Evolutionary conservation across 2,888 invertebrate species (phyloP).

Genomic region (Ophion slaviceki): DNA sequence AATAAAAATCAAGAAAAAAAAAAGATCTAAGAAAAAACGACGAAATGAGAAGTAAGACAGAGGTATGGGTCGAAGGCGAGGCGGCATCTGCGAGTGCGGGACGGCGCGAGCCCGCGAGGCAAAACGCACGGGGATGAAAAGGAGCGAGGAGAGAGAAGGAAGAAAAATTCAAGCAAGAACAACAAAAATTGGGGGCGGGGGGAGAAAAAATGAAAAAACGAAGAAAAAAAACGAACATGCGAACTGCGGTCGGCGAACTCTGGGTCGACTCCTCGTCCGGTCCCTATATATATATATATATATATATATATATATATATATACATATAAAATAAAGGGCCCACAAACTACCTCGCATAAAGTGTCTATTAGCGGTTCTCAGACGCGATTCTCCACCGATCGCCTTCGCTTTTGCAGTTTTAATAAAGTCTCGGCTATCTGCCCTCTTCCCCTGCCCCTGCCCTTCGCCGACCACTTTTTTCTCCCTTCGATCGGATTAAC

Average conservation of each 20-base stretch:
- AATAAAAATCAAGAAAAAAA: constrained; percentile 52
- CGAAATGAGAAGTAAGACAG: constrained; percentile 36
- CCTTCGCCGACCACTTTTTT: background rate
- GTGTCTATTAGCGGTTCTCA: constrained; percentile 66
- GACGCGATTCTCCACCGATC: constrained; percentile 61
- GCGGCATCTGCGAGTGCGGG: constrained; percentile 62
- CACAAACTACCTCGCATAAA: constrained; percentile 58
- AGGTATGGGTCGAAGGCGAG: constrained; percentile 53
- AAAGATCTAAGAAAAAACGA: constrained; percentile 21
- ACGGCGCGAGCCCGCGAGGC: constrained; percentile 61
- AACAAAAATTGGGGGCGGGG: constrained; percentile 8
- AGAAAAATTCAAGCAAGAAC: constrained; percentile 31
- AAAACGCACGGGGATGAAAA: constrained; percentile 47
- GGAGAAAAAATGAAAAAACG: background rate
- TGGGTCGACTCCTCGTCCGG: constrained; percentile 54
- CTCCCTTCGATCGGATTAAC: constrained; percentile 10
- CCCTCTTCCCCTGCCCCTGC: background rate
- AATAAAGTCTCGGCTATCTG: constrained; percentile 54
- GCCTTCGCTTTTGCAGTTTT: constrained; percentile 54
- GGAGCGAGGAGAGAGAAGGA: constrained; percentile 11
- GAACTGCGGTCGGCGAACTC: constrained; percentile 65
- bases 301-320: too few relatives aligned
- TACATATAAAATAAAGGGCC: constrained; percentile 24
- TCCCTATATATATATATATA: background rate
- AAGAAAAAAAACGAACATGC: constrained; percentile 22